These are phyloP conservation scores for Apeira syringaria DNA, from an alignment of 2,888 invertebrate genomes.

Conservation along the genomic window DNA sequence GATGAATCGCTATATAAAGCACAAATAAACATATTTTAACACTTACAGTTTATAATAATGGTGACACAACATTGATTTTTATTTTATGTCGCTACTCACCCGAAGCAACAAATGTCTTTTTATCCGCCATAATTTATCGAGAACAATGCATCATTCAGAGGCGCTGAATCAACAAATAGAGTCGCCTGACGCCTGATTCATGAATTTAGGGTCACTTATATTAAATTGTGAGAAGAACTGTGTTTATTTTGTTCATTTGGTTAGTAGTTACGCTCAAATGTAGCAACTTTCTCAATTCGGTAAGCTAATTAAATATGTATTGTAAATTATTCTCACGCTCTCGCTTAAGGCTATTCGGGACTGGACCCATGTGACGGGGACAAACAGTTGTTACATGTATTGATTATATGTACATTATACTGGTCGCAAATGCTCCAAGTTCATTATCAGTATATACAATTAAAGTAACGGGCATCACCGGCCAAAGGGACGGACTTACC, in stretches of 20 bases:
- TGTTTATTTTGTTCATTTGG: constrained; percentile 22
- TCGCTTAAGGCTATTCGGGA: constrained; percentile 34
- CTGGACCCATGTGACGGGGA: constrained; percentile 28
- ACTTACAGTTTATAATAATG: constrained; percentile 1
- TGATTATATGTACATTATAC: no score
- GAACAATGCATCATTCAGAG: constrained; percentile 56
- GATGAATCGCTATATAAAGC: no score
- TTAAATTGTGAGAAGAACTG: constrained; percentile 26
- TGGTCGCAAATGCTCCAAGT: no score
- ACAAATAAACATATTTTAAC: no score
- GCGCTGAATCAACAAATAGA: constrained; percentile 48
- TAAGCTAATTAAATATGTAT: constrained; percentile 32
- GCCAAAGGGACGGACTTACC: no score
- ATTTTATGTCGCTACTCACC: constrained; percentile 26
- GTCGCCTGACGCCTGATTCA: constrained; percentile 49
- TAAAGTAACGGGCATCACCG: constrained; percentile 17
- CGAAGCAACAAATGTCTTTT: constrained; percentile 38
- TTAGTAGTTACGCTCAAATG: constrained; percentile 1
- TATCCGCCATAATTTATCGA: constrained; percentile 43
- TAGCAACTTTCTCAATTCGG: constrained; percentile 9
- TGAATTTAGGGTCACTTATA: constrained; percentile 25
- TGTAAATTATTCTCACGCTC: constrained; percentile 50
- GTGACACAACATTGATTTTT: constrained; percentile 28
- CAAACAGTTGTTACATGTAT: constrained; percentile 27
- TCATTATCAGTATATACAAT: no score